Percentiles rank a stretch among this genome's conserved stretches.
These are phyloP conservation scores for Amphiprion percula DNA, from an alignment of 2,113 vertebrate genomes.

Conservation along the genomic window DNA sequence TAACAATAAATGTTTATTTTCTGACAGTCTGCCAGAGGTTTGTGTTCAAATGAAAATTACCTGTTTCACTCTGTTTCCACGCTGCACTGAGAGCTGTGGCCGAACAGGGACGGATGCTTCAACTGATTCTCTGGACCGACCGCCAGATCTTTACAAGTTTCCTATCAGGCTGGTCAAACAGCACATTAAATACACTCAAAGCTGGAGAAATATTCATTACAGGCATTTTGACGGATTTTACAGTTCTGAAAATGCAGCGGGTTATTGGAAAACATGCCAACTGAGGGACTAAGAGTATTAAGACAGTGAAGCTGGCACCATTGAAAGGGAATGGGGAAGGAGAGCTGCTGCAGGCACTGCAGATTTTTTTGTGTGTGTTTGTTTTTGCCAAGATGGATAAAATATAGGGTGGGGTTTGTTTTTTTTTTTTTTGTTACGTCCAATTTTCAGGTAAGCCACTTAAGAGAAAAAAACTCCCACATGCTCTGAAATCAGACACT, in stretches of 20 bases:
- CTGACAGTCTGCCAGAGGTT: neutral
- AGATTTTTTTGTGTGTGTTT: constrained; percentile 17
- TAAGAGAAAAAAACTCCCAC: constrained; percentile 42
- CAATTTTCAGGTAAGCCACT: constrained; percentile 23
- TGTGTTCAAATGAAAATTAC: constrained; percentile 15
- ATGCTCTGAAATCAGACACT: constrained; percentile 55
- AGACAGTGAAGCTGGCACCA: constrained; percentile 69
- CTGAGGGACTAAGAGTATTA: constrained; percentile 72
- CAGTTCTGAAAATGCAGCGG: constrained; percentile 71
- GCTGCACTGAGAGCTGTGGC: neutral
- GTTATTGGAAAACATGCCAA: constrained; percentile 76
- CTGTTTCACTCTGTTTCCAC: constrained; percentile 11
- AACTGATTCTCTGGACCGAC: constrained; percentile 21
- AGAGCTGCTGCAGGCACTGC: constrained; percentile 40
- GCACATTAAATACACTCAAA: constrained; percentile 65
- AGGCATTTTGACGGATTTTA: constrained; percentile 74
- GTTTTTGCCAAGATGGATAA: constrained; percentile 49
- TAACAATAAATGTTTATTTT: constrained; percentile 33
- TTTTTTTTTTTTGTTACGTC: neutral
- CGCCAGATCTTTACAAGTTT: constrained; percentile 40
- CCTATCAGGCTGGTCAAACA: constrained; percentile 56
- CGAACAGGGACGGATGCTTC: neutral
- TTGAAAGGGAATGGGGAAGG: constrained; percentile 37
- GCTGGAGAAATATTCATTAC: constrained; percentile 74
- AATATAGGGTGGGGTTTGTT: constrained; percentile 29